These are phyloP conservation scores for Aricia agestis DNA, from an alignment of 1,140 invertebrate genomes.

Conservation along the genomic window DNA sequence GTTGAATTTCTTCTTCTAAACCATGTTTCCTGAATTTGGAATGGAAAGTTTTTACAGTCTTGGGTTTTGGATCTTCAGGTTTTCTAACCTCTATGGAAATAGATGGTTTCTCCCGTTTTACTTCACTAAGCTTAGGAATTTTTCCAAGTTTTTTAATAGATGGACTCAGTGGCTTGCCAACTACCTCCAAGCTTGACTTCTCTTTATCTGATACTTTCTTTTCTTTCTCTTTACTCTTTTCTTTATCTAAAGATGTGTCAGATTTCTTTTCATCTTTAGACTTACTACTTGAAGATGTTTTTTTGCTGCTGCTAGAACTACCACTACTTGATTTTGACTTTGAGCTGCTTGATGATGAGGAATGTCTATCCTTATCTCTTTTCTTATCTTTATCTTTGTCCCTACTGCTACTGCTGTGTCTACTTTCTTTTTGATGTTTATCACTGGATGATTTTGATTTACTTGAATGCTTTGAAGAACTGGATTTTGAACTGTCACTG, in stretches of 20 bases:
- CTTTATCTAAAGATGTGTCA: constrained; percentile 34
- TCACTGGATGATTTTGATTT: constrained; percentile 72
- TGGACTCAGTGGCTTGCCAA: constrained; percentile 80
- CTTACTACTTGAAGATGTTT: constrained; percentile 47
- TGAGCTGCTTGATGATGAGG: constrained; percentile 48
- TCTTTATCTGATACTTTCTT: constrained; percentile 63
- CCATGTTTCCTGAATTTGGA: constrained; percentile 92
- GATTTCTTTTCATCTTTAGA: constrained; percentile 37
- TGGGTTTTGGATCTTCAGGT: constrained; percentile 81
- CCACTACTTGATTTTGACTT: constrained; percentile 60
- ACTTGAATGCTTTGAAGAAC: constrained; percentile 75
- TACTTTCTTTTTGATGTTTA: constrained; percentile 35
- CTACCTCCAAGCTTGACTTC: constrained; percentile 42
- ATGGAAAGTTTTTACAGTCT: constrained; percentile 92
- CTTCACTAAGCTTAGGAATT: constrained; percentile 83
- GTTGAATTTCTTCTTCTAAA: constrained; percentile 87
- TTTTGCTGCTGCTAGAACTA: constrained; percentile 49
- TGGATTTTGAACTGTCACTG: constrained; percentile 73
- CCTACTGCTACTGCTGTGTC: constrained; percentile 57
- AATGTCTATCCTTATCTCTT: constrained; percentile 68
- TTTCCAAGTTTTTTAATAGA: constrained; percentile 83
- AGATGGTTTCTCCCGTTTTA: constrained; percentile 83
- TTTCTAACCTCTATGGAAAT: constrained; percentile 88
- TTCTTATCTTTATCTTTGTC: constrained; percentile 64
- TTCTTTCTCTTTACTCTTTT: constrained; percentile 29